Evolutionary conservation across 92 coral and sea anemone genomes (phyloP).

Genomic region (Porites evermanni): DNA sequence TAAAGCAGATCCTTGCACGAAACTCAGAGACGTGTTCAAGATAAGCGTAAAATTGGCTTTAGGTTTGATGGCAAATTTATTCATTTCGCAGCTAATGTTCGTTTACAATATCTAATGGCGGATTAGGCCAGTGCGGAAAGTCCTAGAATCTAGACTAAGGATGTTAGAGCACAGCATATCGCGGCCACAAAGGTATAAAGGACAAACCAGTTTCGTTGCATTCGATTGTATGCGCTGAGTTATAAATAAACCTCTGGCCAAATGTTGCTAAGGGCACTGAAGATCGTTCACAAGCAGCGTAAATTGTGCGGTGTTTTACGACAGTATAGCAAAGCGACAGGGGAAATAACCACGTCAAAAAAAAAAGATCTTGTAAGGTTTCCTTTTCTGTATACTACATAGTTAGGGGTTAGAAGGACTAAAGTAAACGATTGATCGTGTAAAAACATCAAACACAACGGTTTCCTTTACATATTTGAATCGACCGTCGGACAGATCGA

Average conservation of each 20-base stretch:
- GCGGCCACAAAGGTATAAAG: neutral
- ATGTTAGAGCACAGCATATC: neutral
- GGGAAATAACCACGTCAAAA: neutral
- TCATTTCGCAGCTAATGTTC: conserved; percentile 7
- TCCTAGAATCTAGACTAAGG: neutral
- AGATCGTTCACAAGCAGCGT: conserved; percentile 14
- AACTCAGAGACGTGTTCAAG: neutral
- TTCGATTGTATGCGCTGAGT: conserved; percentile 9
- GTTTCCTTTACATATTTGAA: conserved; percentile 5
- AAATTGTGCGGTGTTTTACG: neutral
- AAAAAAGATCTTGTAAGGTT: conserved; percentile 9
- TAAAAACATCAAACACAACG: conserved; percentile 28
- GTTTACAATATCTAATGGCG: conserved; percentile 31
- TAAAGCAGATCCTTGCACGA: neutral
- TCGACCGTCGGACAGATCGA: conserved; percentile 16
- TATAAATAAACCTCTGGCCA: neutral
- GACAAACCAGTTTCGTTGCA: neutral
- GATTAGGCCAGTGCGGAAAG: conserved; percentile 4
- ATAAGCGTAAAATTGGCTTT: conserved; percentile 10
- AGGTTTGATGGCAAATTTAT: conserved; percentile 18
- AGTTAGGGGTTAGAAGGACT: neutral
- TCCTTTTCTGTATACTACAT: neutral
- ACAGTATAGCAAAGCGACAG: neutral
- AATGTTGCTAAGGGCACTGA: conserved; percentile 43
- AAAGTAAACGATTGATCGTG: neutral